These are phyloP conservation scores for Fundulus diaphanus DNA, from an alignment of 2,797 vertebrate species.

Conservation along the genomic window DNA sequence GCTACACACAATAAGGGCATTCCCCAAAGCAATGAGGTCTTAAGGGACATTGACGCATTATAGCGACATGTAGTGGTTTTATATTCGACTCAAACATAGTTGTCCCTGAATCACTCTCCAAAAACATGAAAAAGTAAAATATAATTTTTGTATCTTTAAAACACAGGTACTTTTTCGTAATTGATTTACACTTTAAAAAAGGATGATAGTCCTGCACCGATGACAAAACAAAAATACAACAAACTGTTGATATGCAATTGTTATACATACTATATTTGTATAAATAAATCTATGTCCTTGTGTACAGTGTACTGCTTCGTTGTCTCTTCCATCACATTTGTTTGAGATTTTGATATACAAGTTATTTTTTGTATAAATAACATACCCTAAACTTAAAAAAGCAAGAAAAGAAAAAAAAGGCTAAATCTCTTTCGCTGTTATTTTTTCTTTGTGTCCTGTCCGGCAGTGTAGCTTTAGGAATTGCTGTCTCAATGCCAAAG, in stretches of 20 bases:
- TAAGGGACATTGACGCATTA: conserved; percentile 4
- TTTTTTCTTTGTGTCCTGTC: too few relatives aligned
- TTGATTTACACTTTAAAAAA: conserved; percentile 79
- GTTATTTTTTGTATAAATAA: not conserved
- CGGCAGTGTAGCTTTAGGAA: too few relatives aligned
- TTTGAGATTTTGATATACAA: not conserved
- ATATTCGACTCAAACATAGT: conserved; percentile 18
- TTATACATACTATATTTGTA: conserved; percentile 90
- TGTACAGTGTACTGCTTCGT: conserved; percentile 68
- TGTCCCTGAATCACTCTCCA: conserved; percentile 37
- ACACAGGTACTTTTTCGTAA: conserved; percentile 76
- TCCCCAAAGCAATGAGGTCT: conserved; percentile 14
- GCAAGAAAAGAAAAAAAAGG: not conserved
- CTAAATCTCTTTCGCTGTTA: not conserved
- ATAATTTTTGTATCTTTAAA: conserved; percentile 75
- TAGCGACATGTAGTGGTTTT: conserved; percentile 3
- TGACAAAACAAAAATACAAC: conserved; percentile 49
- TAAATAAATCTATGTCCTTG: conserved; percentile 86
- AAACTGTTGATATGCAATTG: conserved; percentile 86
- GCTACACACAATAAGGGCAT: conserved; percentile 5
- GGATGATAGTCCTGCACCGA: conserved; percentile 72
- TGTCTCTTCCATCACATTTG: conserved; percentile 8
- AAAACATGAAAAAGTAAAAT: conserved; percentile 32
- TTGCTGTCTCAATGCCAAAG: too few relatives aligned
- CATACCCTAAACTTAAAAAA: not conserved